Conservation (phyloP, 2,888 invertebrate species). For the Embidobia sp. region DNA sequence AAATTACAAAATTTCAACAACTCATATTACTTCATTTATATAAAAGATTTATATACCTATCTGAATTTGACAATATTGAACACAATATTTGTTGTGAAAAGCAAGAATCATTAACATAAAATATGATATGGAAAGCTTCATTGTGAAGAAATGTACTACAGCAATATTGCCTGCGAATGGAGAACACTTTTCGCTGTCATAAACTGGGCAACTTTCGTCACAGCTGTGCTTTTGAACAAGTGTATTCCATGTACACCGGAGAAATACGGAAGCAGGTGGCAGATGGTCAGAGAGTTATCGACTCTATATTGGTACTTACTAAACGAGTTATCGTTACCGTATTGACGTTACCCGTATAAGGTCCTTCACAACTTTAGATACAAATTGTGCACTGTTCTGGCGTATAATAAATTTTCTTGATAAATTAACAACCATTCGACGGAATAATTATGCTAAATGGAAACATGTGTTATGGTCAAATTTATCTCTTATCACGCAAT, state of each 20-base stretch:
- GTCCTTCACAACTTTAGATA: conserved; percentile 19
- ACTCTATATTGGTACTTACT: conserved; percentile 74
- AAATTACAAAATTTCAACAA: no score
- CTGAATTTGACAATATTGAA: no score
- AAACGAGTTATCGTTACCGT: conserved; percentile 78
- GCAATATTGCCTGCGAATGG: conserved; percentile 38
- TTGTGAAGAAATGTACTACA: conserved; percentile 22
- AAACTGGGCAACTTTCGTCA: conserved; percentile 67
- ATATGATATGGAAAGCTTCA: conserved; percentile 32
- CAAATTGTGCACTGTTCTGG: conserved; percentile 19
- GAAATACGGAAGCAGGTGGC: conserved; percentile 69
- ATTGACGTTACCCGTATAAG: conserved; percentile 66
- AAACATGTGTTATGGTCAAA: no score
- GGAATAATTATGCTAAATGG: neutral
- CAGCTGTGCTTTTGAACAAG: conserved; percentile 68
- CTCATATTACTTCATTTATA: no score
- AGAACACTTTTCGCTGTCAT: conserved; percentile 62
- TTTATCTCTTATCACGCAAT: no score
- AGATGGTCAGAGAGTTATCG: conserved; percentile 77
- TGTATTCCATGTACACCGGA: conserved; percentile 60
- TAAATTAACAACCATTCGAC: neutral
- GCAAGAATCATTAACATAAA: conserved; percentile 38
- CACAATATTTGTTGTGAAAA: neutral
- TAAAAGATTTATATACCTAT: no score
- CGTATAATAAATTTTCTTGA: conserved; percentile 22